These are phyloP conservation scores for Emesis russula DNA, from an alignment of 2,888 invertebrate genomes.

Conservation along the genomic window DNA sequence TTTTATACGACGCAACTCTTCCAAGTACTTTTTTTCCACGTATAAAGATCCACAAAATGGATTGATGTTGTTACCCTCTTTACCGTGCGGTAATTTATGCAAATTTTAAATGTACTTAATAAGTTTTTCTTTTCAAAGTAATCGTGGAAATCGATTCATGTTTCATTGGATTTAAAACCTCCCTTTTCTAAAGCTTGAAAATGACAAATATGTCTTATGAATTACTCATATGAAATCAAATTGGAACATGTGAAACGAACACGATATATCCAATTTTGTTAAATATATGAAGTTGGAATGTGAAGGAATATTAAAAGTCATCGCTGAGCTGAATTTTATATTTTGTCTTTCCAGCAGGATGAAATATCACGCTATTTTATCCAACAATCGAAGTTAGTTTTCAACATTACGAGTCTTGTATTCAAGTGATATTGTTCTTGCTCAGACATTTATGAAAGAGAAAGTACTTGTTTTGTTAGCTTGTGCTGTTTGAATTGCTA, in stretches of 20 bases:
- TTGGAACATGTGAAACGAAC: neutral
- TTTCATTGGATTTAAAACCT: too few relatives aligned
- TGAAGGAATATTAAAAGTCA: slow-evolving; percentile 19
- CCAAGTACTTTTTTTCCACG: too few relatives aligned
- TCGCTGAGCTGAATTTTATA: slow-evolving; percentile 1
- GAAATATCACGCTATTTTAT: slow-evolving; percentile 31
- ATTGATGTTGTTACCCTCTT: too few relatives aligned
- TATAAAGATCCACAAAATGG: too few relatives aligned
- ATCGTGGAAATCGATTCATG: too few relatives aligned
- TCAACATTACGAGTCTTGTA: slow-evolving; percentile 82
- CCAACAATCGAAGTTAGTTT: slow-evolving; percentile 87
- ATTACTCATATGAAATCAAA: neutral
- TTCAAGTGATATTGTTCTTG: slow-evolving; percentile 89
- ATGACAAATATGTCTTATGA: neutral
- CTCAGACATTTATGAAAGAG: slow-evolving; percentile 92
- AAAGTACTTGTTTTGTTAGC: slow-evolving; percentile 92
- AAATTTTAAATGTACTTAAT: too few relatives aligned
- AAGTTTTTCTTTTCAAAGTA: too few relatives aligned
- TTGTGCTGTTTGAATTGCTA: slow-evolving; percentile 92
- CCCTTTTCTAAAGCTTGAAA: neutral
- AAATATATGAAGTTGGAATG: slow-evolving; percentile 79
- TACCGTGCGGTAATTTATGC: too few relatives aligned
- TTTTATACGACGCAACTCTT: too few relatives aligned
- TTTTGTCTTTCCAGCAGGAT: slow-evolving; percentile 15
- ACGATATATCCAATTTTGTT: slow-evolving; percentile 12